phyloP scores from a whole-genome alignment of 2,113 vertebrate species.

The Petrocephalus microphthalmus region DNA sequence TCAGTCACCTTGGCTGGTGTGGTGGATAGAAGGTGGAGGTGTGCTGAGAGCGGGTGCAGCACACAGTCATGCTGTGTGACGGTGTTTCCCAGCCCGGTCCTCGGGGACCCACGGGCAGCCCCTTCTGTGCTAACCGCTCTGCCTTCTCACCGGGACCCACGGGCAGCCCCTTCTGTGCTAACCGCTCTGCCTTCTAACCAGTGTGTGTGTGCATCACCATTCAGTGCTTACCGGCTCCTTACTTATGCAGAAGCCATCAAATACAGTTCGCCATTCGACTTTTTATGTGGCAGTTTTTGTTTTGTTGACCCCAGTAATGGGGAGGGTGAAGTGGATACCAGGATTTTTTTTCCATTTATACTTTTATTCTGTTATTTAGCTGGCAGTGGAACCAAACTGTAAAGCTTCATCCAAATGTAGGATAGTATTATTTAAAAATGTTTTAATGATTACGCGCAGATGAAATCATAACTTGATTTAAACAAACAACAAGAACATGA shows the following conservation, averaged over 20 bases:
- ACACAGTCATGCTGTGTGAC: neutral
- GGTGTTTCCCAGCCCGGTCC: neutral
- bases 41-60: neutral
- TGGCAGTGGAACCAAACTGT: neutral
- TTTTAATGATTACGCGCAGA: neutral
- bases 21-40: neutral
- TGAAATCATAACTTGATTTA: neutral
- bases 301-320: neutral
- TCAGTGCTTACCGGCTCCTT: neutral
- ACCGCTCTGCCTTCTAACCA: no score
- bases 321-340: neutral
- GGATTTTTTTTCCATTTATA: neutral
- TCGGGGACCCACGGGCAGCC: neutral
- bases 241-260: neutral
- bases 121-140: no score
- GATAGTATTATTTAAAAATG: neutral
- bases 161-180: no score
- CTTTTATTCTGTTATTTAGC: neutral
- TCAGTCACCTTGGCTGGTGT: neutral
- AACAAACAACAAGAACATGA: neutral
- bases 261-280: neutral
- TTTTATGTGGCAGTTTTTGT: neutral
- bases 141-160: no score
- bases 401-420: neutral
- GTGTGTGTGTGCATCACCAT: neutral